These are phyloP conservation scores for Polydrusus pterygomalis DNA, from an alignment of 2,888 invertebrate genomes.

Conservation along the genomic window DNA sequence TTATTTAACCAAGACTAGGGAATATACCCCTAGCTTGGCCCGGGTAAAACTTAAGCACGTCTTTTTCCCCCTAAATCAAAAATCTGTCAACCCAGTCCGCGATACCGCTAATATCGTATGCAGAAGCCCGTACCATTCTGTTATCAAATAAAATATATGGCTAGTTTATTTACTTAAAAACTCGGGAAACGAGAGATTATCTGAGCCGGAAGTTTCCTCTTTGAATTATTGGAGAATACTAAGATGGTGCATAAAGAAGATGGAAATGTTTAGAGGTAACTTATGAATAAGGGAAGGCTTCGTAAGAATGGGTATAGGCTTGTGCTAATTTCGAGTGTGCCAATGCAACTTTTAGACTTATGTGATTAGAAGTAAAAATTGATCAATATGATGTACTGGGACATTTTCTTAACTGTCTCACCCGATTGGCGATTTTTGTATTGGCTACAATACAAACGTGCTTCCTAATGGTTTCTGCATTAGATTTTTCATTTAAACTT, in stretches of 20 bases:
- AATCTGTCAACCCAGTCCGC: constrained; percentile 59
- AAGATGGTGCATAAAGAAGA: constrained; percentile 51
- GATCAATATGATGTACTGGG: no score
- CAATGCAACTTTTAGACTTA: no score
- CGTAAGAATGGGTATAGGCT: neutral
- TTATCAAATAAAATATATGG: constrained; percentile 64
- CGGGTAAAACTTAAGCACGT: constrained; percentile 60
- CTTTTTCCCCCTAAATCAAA: constrained; percentile 63
- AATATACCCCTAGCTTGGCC: constrained; percentile 38
- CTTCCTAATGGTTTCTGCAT: no score
- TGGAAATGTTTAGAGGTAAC: constrained; percentile 37
- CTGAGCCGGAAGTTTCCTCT: constrained; percentile 44
- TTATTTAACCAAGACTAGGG: neutral
- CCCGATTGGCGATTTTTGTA: no score
- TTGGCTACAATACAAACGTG: no score
- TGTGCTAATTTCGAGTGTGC: neutral
- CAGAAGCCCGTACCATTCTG: constrained; percentile 61
- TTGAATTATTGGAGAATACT: constrained; percentile 50
- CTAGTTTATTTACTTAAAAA: constrained; percentile 63
- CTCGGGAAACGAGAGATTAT: constrained; percentile 53
- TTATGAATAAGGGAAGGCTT: constrained; percentile 36
- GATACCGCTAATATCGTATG: constrained; percentile 62
- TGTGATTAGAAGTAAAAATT: no score
- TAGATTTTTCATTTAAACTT: no score
- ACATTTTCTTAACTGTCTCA: no score